Evolutionary conservation across 2,113 vertebrate species (phyloP).

Genomic region (Heteronetta atricapilla): DNA sequence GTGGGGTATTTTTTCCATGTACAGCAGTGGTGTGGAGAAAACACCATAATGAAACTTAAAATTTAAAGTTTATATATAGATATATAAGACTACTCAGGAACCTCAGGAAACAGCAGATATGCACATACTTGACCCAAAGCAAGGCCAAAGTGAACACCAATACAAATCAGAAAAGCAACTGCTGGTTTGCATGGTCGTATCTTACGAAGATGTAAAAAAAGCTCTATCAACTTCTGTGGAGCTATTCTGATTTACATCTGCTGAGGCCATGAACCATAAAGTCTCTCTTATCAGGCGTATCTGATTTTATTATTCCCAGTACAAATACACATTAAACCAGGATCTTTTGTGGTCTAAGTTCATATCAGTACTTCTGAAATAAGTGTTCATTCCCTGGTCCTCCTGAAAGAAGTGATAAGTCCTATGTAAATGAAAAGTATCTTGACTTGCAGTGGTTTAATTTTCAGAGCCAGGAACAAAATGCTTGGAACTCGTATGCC

Average conservation of each 20-base stretch:
- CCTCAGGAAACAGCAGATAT: background rate
- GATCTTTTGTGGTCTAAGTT: background rate
- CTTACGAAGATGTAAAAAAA: background rate
- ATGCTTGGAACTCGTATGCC: background rate
- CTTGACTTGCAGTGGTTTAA: background rate
- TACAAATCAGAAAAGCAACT: background rate
- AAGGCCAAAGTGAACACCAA: background rate
- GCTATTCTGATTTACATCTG: background rate
- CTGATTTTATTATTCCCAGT: background rate
- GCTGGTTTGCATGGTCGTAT: background rate
- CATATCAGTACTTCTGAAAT: background rate
- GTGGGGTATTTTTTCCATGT: background rate
- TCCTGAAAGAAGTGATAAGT: background rate
- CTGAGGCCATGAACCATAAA: background rate
- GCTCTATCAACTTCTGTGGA: background rate
- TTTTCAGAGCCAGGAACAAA: background rate
- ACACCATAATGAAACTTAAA: background rate
- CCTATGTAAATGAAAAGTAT: background rate
- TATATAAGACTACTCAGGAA: background rate
- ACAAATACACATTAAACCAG: background rate
- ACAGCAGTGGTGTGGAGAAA: background rate
- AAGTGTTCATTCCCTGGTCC: background rate
- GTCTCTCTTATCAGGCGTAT: background rate
- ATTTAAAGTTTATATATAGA: background rate
- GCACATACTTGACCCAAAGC: background rate